Base-by-base conservation (phyloP, 2,797 vertebrate species). In the Tenualosa ilisha region DNA sequence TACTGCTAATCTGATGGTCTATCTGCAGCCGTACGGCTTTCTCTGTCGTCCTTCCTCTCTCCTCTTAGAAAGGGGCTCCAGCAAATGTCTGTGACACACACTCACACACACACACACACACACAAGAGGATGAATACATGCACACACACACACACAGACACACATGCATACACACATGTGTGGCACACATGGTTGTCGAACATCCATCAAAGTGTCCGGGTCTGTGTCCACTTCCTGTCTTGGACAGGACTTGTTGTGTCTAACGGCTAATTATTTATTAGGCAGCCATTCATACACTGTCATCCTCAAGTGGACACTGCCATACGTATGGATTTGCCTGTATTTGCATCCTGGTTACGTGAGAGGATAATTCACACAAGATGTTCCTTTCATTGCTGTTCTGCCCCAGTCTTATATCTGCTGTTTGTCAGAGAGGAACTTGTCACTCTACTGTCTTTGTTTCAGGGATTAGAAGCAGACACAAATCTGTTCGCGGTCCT, bases 11-110 rank as follows among this genome's bases (percentile, higher is more conserved):
- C 93, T 94, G 91, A 93, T 93, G 91, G 87, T 93, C 93, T 90
- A 92, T 94, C 93, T 94, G 90, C 90, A 89, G 92, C 92, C 90
- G 84, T 95, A 92, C 91, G 91, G 95, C 95, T 95, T 94, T 93
- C 95, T 96, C 91, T 91, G 93, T 96, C 95, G 94, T 91, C 86
- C 91, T 81, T 81, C 85, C 82, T 91, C 86, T 88, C 88, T 88
- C 91, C 92, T 89, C 68, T 95, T 88, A 89, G 89, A 89, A 86
- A 51, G 90, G 91, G 91, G 89, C 31, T 31, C 31, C 31, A 31
- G 31, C 31, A 31, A 31, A 31, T 31, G 31, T 88, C 88, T 87
- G 79, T 87, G 86, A 81, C 81, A 82, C 81, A 81, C 59, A 61
- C 40, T 24, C 82, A 83, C 56, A 61, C 56, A 43, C 82, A 83